Evolutionary conservation across 2,888 invertebrate species (phyloP).

Genomic region (Neelides folsomi): DNA sequence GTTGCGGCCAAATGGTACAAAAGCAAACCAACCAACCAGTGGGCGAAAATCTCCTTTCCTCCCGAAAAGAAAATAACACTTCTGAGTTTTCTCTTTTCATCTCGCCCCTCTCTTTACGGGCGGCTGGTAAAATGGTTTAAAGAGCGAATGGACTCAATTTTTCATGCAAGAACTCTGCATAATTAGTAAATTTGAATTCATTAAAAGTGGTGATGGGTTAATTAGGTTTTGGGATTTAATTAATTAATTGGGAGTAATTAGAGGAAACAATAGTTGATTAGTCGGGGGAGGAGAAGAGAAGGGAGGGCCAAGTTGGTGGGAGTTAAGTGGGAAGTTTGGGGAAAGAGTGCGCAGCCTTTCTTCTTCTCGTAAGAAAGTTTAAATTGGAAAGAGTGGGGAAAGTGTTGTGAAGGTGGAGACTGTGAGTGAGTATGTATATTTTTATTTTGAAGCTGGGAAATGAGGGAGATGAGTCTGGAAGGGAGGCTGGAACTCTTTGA

Average conservation of each 20-base stretch:
- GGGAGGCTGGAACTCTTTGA: slow-evolving; percentile 21
- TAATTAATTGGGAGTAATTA: not conserved
- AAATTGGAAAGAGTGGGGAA: not conserved
- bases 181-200: too few species aligned
- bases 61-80: too few species aligned
- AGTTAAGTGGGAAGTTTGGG: slow-evolving; percentile 9
- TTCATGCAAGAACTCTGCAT: too few species aligned
- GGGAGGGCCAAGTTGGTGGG: slow-evolving; percentile 8
- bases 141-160: too few species aligned
- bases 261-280: slow-evolving; percentile 9
- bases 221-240: too few species aligned
- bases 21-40: too few species aligned
- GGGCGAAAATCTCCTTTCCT: too few species aligned
- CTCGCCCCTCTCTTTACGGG: too few species aligned
- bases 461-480: not conserved
- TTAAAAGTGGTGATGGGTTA: too few species aligned
- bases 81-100: too few species aligned
- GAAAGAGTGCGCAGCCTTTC: slow-evolving; percentile 8
- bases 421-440: slow-evolving; percentile 6
- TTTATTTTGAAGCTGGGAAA: not conserved
- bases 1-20: too few species aligned
- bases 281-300: slow-evolving; percentile 2
- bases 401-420: not conserved
- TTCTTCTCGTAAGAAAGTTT: not conserved
- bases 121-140: too few species aligned